These are phyloP conservation scores for Argyresthia goedartella DNA, from an alignment of 2,888 invertebrate genomes.

Conservation along the genomic window DNA sequence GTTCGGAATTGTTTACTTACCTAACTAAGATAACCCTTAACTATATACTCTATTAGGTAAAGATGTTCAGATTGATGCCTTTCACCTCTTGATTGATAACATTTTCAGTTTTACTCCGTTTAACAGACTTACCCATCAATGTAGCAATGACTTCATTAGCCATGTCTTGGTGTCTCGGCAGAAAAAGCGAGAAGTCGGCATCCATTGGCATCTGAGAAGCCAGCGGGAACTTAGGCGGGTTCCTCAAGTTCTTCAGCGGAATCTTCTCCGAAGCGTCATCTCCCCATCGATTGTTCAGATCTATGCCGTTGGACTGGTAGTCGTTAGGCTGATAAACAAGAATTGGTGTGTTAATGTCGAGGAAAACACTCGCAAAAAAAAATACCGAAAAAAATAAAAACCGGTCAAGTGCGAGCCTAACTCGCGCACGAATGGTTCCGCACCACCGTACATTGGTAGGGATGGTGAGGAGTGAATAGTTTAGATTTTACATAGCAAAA, in stretches of 20 bases:
- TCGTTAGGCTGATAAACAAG: slow-evolving; percentile 29
- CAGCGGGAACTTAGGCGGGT: slow-evolving; percentile 68
- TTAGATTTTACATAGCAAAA: no score
- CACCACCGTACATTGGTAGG: no score
- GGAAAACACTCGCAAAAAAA: no score
- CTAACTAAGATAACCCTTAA: no score
- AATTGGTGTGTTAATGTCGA: no score
- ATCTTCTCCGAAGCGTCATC: slow-evolving; percentile 67
- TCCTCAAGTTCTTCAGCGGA: slow-evolving; percentile 57
- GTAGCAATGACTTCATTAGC: slow-evolving; percentile 78
- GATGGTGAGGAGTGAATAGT: no score
- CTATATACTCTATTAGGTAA: no score
- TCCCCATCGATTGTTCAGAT: slow-evolving; percentile 74
- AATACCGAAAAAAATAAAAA: no score
- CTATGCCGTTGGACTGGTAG: slow-evolving; percentile 68
- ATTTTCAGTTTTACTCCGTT: neutral
- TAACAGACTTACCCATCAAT: slow-evolving; percentile 70
- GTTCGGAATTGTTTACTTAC: no score
- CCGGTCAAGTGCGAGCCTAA: no score
- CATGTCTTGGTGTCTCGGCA: slow-evolving; percentile 77
- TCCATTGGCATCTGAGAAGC: slow-evolving; percentile 71
- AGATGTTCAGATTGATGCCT: neutral
- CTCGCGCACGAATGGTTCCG: no score
- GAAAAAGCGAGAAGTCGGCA: slow-evolving; percentile 80
- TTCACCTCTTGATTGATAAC: neutral